Base-by-base conservation (phyloP, 2,797 vertebrate species). In the Lepus townsendii region DNA sequence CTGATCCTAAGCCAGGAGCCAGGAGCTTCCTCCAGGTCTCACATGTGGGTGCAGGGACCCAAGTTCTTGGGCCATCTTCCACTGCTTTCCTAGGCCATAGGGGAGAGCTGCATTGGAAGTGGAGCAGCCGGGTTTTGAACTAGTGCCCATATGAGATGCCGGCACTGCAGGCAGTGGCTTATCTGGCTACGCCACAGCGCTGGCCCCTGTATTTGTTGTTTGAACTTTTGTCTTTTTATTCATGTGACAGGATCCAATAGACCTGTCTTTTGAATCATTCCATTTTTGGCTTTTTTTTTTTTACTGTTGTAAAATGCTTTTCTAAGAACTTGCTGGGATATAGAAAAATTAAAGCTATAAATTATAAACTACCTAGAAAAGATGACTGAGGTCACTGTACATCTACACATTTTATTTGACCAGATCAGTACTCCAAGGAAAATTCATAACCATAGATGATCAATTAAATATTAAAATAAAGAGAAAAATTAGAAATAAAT, bases 311-410 rank as follows among this genome's bases (percentile, higher is more conserved):
- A 24, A 90, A 38, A 68, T 14, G 60, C 22, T 54, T 90, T 92
- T 90, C 75, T 68, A 65, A 72, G 78, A 24, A 87, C 87, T 96
- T 78, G 66, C n/a, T 69, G 38, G n/a, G 19, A 38, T 75, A 87
- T 60, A 52, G 27, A 65, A 93, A 88, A 92, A 63, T 57, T 52
- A 78, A 91, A 94, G 73, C 24, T 68, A 10, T 80, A 47, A 78
- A 91, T 65, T 94, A 42, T 88, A 62, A 68, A 76, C 35, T 94
- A 52, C 80, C 90, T 80, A 77, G 75, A 91, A 95, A 87, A 66
- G 79, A 83, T 72, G 77, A 88, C 54, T 77, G 71, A 95, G 10
- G 72, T 90, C 17, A 47, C 27, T 90, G n/a, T 50, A 54, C 82
- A 83, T 86, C 16, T 94, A 3, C 87, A 82, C 32, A 32, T 91